phyloP scores from a whole-genome alignment of 2,797 vertebrate genomes.

The Neosilurus hyrtlii region DNA sequence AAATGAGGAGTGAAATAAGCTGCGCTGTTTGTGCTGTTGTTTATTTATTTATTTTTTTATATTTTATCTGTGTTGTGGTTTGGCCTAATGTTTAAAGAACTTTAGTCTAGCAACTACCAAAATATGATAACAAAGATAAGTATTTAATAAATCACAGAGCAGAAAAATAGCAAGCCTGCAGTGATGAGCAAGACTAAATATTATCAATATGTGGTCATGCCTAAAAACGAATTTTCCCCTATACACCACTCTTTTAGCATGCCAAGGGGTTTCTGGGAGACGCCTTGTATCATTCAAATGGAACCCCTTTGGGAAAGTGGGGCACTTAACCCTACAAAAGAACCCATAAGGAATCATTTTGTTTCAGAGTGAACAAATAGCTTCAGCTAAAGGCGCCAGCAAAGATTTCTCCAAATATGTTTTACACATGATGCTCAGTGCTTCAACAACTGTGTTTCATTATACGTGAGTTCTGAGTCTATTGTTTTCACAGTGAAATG shows the following conservation, averaged over 20 bases:
- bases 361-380: neutral
- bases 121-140: constrained; percentile 29
- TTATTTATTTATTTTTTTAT: too few species aligned
- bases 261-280: neutral
- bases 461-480: neutral
- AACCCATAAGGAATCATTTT: neutral
- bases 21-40: too few species aligned
- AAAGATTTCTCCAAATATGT: constrained; percentile 9
- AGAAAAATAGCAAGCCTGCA: neutral
- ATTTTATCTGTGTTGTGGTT: too few species aligned
- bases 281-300: neutral
- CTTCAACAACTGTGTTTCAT: constrained; percentile 2
- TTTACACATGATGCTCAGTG: neutral
- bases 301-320: neutral
- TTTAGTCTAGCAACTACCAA: constrained; percentile 4
- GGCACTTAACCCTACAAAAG: neutral
- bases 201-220: neutral
- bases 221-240: neutral
- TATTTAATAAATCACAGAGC: constrained; percentile 37
- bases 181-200: neutral
- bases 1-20: too few species aligned
- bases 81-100: constrained; percentile 16
- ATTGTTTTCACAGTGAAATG: neutral
- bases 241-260: neutral
- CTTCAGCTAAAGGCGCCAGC: neutral